Percentiles rank a stretch among this genome's conserved stretches.
Evolutionary conservation across 2,888 invertebrate genomes (phyloP).

Genomic region (Nipponacmea schrenckii): DNA sequence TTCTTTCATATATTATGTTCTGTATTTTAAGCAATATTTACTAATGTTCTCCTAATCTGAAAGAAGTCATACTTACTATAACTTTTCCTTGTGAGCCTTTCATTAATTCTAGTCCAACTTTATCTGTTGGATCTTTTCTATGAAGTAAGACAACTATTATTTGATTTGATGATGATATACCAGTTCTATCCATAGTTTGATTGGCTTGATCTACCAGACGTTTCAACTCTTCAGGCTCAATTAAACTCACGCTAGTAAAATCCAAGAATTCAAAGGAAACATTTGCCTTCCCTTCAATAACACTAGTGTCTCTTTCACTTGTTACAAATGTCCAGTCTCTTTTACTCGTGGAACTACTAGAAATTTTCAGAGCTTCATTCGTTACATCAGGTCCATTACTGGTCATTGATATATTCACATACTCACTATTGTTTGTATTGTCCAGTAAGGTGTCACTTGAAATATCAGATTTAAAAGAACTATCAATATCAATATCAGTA

Average conservation of each 20-base stretch:
- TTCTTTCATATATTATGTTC: too few species aligned
- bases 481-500: not conserved
- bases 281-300: conserved; percentile 15
- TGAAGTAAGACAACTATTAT: conserved; percentile 31
- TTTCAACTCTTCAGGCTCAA: conserved; percentile 28
- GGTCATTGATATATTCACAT: not conserved
- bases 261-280: conserved; percentile 8
- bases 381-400: conserved; percentile 5
- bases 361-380: conserved; percentile 13
- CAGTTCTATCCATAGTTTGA: conserved; percentile 29
- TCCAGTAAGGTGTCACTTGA: not conserved
- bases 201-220: conserved; percentile 28
- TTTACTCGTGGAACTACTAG: conserved; percentile 10
- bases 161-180: conserved; percentile 22
- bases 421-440: not conserved
- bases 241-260: not conserved
- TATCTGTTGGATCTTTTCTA: conserved; percentile 18
- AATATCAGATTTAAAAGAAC: not conserved
- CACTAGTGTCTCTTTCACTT: conserved; percentile 4
- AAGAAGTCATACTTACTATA: conserved; percentile 23
- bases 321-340: conserved; percentile 26
- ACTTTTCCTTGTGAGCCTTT: conserved; percentile 21
- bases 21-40: too few species aligned
- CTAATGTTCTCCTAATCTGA: too few species aligned
- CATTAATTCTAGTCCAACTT: conserved; percentile 29